phyloP scores from a whole-genome alignment of 2,113 vertebrate species.

The Salvator merianae region DNA sequence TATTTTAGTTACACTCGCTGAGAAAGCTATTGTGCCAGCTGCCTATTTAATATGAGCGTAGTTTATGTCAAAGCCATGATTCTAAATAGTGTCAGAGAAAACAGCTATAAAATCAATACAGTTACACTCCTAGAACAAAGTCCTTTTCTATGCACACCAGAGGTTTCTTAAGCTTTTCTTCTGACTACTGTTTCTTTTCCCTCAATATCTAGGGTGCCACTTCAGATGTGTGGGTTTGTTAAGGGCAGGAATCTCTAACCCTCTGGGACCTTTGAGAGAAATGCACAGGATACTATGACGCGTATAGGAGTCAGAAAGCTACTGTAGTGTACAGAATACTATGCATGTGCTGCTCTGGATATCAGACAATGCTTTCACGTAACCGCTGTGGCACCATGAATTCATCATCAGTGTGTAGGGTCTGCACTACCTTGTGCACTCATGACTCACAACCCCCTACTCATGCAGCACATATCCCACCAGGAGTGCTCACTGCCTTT shows the following conservation, averaged over 20 bases:
- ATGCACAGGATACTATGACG: too few species aligned
- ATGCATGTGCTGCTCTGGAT: neutral
- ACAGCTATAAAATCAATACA: neutral
- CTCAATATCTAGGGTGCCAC: neutral
- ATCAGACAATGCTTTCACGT: neutral
- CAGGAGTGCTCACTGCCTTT: too few species aligned
- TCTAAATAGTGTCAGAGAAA: neutral
- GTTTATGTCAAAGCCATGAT: neutral
- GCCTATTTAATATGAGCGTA: neutral
- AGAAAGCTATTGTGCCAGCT: constrained; percentile 2
- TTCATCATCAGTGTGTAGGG: too few species aligned
- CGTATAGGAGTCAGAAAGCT: neutral
- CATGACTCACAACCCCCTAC: too few species aligned
- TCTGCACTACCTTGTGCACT: too few species aligned
- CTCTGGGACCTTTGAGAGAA: neutral
- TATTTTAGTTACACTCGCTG: neutral
- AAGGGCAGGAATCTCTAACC: neutral
- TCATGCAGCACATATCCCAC: too few species aligned
- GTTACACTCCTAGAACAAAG: neutral
- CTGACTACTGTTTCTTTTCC: neutral
- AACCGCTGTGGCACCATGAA: too few species aligned
- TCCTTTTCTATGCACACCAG: neutral
- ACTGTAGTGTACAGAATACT: neutral
- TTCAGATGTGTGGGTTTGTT: neutral
- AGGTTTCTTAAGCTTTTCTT: neutral